Conservation (phyloP, 2,888 invertebrate genomes). For the Spilosoma lubricipeda region DNA sequence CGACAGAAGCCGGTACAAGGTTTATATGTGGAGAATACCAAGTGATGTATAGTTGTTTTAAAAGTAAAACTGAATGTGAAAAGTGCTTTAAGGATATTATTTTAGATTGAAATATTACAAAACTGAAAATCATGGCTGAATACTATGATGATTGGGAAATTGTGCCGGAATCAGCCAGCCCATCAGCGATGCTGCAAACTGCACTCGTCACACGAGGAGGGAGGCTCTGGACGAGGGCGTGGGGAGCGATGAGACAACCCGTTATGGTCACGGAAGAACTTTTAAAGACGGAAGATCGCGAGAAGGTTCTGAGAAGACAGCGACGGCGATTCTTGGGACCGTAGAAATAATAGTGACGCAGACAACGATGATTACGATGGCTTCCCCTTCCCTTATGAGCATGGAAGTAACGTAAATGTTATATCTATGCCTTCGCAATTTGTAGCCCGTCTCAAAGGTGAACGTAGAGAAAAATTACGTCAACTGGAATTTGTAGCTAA, state of each 20-base stretch:
- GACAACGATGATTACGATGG: conserved; percentile 44
- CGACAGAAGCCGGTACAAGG: too few species aligned
- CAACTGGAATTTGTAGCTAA: conserved; percentile 91
- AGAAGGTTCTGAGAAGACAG: conserved; percentile 51
- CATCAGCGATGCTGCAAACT: conserved; percentile 48
- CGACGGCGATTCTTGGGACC: conserved; percentile 63
- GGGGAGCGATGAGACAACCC: too few species aligned
- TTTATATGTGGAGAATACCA: too few species aligned
- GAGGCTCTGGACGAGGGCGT: too few species aligned
- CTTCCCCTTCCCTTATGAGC: conserved; percentile 51
- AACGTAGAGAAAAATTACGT: conserved; percentile 94
- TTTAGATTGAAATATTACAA: too few species aligned
- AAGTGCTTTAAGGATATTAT: too few species aligned
- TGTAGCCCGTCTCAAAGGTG: conserved; percentile 89
- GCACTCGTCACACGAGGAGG: conserved; percentile 10
- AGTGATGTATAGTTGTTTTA: too few species aligned
- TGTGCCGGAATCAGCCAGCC: too few species aligned
- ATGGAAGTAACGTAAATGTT: conserved; percentile 64
- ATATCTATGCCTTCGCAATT: conserved; percentile 72
- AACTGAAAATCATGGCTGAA: too few species aligned
- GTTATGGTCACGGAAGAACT: conserved; percentile 58
- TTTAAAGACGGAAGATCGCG: conserved; percentile 59
- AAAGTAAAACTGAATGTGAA: too few species aligned
- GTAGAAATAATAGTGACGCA: conserved; percentile 53
- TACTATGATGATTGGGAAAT: too few species aligned